Evolutionary conservation across 2,888 invertebrate species (phyloP).

Genomic region (Itoplectis maculator): DNA sequence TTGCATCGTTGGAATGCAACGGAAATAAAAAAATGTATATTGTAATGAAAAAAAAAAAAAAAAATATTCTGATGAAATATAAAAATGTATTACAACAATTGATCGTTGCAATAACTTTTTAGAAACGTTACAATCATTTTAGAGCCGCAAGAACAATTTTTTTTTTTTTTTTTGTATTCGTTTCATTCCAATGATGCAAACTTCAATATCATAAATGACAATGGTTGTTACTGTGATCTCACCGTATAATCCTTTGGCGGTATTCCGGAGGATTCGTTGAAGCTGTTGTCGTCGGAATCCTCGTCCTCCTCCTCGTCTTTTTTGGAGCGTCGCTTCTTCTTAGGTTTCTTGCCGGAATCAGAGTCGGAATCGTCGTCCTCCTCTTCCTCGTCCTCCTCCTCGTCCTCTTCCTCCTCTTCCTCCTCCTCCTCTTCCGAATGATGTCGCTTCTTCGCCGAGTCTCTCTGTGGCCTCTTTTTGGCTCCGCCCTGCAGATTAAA

Average conservation of each 20-base stretch:
- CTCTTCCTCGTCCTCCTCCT: constrained; percentile 81
- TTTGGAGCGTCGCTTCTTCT: constrained; percentile 77
- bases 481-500: constrained; percentile 76
- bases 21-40: too few species aligned
- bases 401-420: constrained; percentile 80
- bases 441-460: constrained; percentile 81
- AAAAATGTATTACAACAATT: too few species aligned
- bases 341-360: constrained; percentile 80
- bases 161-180: too few species aligned
- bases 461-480: constrained; percentile 81
- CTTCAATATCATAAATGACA: too few species aligned
- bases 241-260: constrained; percentile 83
- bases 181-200: too few species aligned
- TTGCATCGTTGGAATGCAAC: too few species aligned
- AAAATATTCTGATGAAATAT: too few species aligned
- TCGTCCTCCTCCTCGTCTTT: constrained; percentile 82
- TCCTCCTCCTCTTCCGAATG: constrained; percentile 81
- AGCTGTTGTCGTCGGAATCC: constrained; percentile 82
- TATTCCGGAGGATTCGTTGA: constrained; percentile 79
- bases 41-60: too few species aligned
- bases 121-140: too few species aligned
- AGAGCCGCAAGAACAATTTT: too few species aligned
- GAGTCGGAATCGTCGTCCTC: constrained; percentile 82
- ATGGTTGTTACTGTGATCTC: too few species aligned
- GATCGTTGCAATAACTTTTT: too few species aligned